phyloP scores from a whole-genome alignment of 1,140 invertebrate species.

The Drosophila fuyamai region DNA sequence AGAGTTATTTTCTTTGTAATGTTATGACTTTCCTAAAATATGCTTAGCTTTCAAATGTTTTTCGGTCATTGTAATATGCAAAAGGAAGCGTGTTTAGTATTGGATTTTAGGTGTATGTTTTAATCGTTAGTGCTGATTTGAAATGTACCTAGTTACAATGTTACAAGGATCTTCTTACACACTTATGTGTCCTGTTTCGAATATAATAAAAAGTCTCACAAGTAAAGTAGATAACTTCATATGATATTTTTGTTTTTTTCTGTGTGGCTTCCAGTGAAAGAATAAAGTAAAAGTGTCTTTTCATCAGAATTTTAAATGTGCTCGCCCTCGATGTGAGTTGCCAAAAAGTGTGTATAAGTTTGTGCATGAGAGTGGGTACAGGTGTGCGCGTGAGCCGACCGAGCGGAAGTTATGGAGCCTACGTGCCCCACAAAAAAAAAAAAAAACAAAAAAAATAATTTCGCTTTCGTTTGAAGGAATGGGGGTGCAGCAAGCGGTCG shows the following conservation, averaged over 20 bases:
- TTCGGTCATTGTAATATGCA: too few species aligned
- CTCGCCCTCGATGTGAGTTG: conserved; percentile 46
- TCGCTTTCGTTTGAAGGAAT: conserved; percentile 59
- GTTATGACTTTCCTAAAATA: too few species aligned
- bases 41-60: too few species aligned
- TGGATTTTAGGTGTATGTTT: too few species aligned
- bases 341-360: conserved; percentile 43
- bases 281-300: conserved; percentile 77
- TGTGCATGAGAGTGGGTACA: conserved; percentile 56
- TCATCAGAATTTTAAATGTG: conserved; percentile 82
- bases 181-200: too few species aligned
- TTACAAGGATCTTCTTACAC: too few species aligned
- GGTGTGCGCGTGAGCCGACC: conserved; percentile 75
- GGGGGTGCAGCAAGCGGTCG: conserved; percentile 56
- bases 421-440: conserved; percentile 63
- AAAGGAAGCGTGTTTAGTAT: too few species aligned
- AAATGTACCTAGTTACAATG: too few species aligned
- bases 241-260: not conserved
- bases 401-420: conserved; percentile 80
- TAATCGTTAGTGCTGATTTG: too few species aligned
- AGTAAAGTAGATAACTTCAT: too few species aligned
- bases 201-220: too few species aligned
- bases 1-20: too few species aligned
- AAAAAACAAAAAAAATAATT: conserved; percentile 19
- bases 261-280: conserved; percentile 24